phyloP scores from a whole-genome alignment of 2,888 invertebrate species.

The Microchrysa polita region DNA sequence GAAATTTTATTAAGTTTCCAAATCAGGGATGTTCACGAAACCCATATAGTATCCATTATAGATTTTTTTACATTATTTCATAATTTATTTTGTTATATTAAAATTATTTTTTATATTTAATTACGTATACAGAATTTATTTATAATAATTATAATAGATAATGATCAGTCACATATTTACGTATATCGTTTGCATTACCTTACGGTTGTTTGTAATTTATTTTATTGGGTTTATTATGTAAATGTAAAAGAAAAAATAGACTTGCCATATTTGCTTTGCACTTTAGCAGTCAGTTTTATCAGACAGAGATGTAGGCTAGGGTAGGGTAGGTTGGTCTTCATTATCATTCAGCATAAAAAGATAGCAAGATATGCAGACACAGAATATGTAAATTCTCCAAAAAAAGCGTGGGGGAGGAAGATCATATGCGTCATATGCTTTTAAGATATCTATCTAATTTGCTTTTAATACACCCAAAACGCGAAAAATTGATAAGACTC shows the following conservation, averaged over 20 bases:
- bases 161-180: conserved; percentile 58
- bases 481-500: too few relatives aligned
- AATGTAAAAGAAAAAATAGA: background rate
- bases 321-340: too few relatives aligned
- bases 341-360: too few relatives aligned
- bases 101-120: conserved; percentile 49
- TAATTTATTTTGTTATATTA: conserved; percentile 49
- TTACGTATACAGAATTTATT: conserved; percentile 50
- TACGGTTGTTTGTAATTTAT: conserved; percentile 41
- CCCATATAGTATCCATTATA: background rate
- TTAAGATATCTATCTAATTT: too few relatives aligned
- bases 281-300: conserved; percentile 29
- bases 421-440: too few relatives aligned
- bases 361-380: too few relatives aligned
- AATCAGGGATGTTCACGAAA: too few relatives aligned
- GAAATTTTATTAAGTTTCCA: too few relatives aligned
- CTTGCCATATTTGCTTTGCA: conserved; percentile 25
- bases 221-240: conserved; percentile 31
- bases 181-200: conserved; percentile 55
- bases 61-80: background rate
- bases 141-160: conserved; percentile 42
- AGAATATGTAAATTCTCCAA: too few relatives aligned
- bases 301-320: too few relatives aligned
- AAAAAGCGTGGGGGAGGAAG: too few relatives aligned
- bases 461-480: too few relatives aligned